Evolutionary conservation across 2,888 invertebrate species (phyloP), one percentile per base, ranked within the genome.

Genomic region (Noctua janthe): DNA sequence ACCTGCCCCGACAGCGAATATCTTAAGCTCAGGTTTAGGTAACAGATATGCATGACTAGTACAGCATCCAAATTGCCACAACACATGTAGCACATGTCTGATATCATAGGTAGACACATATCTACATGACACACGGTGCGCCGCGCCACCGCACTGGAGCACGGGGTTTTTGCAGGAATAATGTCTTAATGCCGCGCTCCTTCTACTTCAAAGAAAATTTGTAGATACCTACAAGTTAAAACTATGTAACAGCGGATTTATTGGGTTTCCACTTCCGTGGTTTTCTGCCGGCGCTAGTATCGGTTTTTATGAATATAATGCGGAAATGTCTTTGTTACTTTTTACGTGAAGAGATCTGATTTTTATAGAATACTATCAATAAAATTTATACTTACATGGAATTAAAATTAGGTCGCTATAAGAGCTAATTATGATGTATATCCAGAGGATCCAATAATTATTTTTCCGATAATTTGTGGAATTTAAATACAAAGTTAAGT

Each of bases 21-120:
- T 82, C 83, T 83, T 89, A 88, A 83, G 85, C 87, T 83, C 51
- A 78, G 87, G 81, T 83, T 88, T 85, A 89, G 67, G 74, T 88
- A 83, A 87, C 79, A 59, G 73, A 81, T 85, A 89, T 81, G 59
- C 74, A 80, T 84, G 72, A 74, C 74, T 83, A 85, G 66, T 73
- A 64, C 71, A 59, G 51, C 54, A 71, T 74, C 77, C 76, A 67
- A 77, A 79, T 81, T 56, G 64, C 72, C 74, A 56, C 82, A 71
- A 76, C 80, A 76, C 51, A 83, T 77, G 77, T 82, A 83, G 71
- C 81, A 76, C 59, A 43, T 54, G 29, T 59, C 73, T 73, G 69
- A 77, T 78, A 71, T 74, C 74, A 83, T 78, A 75, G 75, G 29
- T 80, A 75, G 66, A 23, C 11, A 81, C 67, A 39, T 69, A 76